Percentiles rank a stretch among this genome's conserved stretches.
Conservation (phyloP, 2,113 vertebrate species). For the Mungos mungo region DNA sequence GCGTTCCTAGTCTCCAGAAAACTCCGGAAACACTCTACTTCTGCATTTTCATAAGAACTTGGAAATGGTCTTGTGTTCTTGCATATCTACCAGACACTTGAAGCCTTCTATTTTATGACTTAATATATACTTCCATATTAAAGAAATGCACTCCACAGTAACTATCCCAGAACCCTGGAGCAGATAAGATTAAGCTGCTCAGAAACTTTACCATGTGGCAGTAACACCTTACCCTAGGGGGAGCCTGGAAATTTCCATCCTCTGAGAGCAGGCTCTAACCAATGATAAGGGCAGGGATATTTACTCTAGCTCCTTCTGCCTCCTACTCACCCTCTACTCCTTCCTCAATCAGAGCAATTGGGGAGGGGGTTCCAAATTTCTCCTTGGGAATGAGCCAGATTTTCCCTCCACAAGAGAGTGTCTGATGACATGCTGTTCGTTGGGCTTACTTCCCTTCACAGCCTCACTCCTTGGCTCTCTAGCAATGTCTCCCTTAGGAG, state of each 20-base stretch:
- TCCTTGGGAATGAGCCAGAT: background rate
- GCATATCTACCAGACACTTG: background rate
- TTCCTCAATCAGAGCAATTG: too few species aligned
- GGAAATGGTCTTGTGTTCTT: background rate
- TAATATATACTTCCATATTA: background rate
- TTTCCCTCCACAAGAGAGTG: background rate
- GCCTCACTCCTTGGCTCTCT: too few species aligned
- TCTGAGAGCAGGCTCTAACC: background rate
- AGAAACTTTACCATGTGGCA: background rate
- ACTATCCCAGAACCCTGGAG: background rate
- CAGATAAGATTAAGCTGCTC: background rate
- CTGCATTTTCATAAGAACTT: background rate
- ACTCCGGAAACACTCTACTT: background rate
- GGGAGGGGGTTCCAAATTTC: background rate
- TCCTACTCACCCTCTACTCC: rapidly evolving
- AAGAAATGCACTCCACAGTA: background rate
- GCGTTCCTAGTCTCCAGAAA: background rate
- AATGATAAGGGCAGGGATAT: background rate
- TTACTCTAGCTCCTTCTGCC: background rate
- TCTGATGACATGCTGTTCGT: rapidly evolving
- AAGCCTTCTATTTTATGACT: background rate
- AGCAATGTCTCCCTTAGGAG: background rate
- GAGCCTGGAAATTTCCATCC: background rate
- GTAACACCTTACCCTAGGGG: too few species aligned
- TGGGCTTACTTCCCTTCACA: background rate